Percentiles rank a stretch among this genome's conserved stretches.
Conservation (phyloP, 2,888 invertebrate species). For the Drosophila kuntzei region DNA sequence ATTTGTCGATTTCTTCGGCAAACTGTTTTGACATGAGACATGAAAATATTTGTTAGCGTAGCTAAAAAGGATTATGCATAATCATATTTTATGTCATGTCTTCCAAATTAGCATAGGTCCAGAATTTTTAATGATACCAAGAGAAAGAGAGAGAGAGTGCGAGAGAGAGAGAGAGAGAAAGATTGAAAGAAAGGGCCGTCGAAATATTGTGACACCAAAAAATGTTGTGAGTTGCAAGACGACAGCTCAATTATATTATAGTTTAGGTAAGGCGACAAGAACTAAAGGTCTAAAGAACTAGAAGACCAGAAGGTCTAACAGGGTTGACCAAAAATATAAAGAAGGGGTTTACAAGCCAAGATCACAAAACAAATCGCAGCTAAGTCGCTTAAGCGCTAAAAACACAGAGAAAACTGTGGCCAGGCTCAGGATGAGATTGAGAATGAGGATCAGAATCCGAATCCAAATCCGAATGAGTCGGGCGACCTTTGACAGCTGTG, state of each 20-base stretch:
- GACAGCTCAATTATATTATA: conserved; percentile 55
- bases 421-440: too few species aligned
- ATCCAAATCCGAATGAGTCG: too few species aligned
- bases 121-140: background rate
- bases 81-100: conserved; percentile 57
- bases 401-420: background rate
- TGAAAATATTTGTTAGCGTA: conserved; percentile 73
- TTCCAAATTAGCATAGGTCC: conserved; percentile 64
- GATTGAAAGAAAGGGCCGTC: background rate
- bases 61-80: conserved; percentile 65
- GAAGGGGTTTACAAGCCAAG: conserved; percentile 11
- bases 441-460: background rate
- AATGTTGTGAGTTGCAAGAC: background rate
- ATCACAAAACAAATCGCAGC: conserved; percentile 52
- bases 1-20: conserved; percentile 11
- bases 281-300: background rate
- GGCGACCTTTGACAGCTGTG: conserved; percentile 1
- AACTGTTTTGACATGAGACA: conserved; percentile 71
- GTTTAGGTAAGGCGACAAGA: conserved; percentile 17
- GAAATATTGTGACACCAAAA: conserved; percentile 68
- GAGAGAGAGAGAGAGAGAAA: background rate
- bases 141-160: background rate
- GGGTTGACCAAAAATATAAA: conserved; percentile 40
- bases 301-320: background rate
- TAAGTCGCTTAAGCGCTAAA: conserved; percentile 56